Evolutionary conservation across 1,140 invertebrate species (phyloP).

Genomic region (Aporrectodea caliginosa): DNA sequence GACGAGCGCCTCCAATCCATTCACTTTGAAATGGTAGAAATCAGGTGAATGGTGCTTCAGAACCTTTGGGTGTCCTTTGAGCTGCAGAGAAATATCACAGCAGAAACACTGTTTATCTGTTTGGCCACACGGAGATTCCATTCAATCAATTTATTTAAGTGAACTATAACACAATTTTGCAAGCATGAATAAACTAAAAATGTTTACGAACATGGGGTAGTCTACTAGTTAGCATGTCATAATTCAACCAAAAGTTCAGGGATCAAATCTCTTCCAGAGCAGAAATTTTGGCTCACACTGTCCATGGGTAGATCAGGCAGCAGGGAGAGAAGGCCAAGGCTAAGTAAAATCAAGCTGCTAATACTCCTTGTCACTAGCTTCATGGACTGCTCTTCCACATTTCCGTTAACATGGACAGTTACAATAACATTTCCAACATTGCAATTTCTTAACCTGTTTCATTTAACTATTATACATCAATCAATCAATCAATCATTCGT

Average conservation of each 20-base stretch:
- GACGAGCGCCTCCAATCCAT: constrained; percentile 44
- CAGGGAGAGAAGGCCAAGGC: no score
- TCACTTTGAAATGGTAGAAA: constrained; percentile 51
- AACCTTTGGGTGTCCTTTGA: constrained; percentile 38
- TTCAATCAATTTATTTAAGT: not conserved
- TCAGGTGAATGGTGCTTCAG: constrained; percentile 47
- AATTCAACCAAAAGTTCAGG: not conserved
- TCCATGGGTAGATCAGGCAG: no score
- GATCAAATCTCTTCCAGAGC: not conserved
- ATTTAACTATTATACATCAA: no score
- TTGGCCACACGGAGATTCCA: not conserved
- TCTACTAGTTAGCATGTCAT: not conserved
- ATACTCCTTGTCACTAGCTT: no score
- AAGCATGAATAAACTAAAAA: not conserved
- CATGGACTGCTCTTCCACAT: no score
- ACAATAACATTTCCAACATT: no score
- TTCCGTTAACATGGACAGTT: no score
- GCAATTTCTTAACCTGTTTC: no score
- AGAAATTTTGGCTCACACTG: not conserved
- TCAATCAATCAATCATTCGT: no score
- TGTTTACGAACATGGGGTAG: not conserved
- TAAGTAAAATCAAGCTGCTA: no score
- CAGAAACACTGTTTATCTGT: constrained; percentile 21
- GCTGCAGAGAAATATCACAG: constrained; percentile 35
- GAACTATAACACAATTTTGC: not conserved